phyloP scores from a whole-genome alignment of 1,140 invertebrate species.

The Heterodera schachtii region DNA sequence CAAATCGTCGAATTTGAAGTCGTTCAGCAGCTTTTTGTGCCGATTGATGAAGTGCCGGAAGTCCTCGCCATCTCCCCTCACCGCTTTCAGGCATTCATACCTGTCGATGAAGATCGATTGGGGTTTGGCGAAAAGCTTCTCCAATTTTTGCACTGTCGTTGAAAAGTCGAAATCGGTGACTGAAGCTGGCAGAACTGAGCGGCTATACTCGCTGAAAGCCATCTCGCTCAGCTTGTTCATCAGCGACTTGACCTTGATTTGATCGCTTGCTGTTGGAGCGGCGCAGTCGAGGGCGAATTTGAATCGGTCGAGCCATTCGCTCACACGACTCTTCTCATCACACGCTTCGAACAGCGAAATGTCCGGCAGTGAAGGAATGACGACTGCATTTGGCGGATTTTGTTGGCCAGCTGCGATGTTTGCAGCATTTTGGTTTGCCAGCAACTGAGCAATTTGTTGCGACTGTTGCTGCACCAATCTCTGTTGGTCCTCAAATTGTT shows the following conservation, averaged over 20 bases:
- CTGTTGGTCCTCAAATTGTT: too few relatives aligned
- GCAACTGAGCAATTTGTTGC: too few relatives aligned
- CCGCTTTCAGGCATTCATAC: constrained; percentile 3
- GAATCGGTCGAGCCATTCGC: neutral
- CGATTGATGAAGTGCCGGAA: neutral
- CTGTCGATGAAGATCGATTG: neutral
- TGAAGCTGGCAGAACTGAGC: neutral
- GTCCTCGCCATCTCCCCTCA: neutral
- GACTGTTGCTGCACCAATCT: too few relatives aligned
- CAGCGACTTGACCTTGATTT: neutral
- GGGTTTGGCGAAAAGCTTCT: neutral
- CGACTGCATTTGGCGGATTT: too few relatives aligned
- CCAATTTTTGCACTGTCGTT: neutral
- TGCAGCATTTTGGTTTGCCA: too few relatives aligned
- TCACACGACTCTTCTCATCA: neutral
- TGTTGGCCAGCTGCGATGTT: too few relatives aligned
- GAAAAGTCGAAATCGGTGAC: neutral
- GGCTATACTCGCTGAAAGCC: neutral
- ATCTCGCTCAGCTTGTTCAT: neutral
- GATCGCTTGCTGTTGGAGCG: neutral
- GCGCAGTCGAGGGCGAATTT: neutral
- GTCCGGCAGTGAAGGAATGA: neutral
- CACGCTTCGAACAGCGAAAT: neutral
- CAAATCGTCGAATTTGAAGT: neutral
- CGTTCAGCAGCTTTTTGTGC: neutral